A percentile compares a stretch with the other conserved stretches of the same genome.
Evolutionary conservation across 1,140 invertebrate species (phyloP).

Genomic region (Amyelois transitella): DNA sequence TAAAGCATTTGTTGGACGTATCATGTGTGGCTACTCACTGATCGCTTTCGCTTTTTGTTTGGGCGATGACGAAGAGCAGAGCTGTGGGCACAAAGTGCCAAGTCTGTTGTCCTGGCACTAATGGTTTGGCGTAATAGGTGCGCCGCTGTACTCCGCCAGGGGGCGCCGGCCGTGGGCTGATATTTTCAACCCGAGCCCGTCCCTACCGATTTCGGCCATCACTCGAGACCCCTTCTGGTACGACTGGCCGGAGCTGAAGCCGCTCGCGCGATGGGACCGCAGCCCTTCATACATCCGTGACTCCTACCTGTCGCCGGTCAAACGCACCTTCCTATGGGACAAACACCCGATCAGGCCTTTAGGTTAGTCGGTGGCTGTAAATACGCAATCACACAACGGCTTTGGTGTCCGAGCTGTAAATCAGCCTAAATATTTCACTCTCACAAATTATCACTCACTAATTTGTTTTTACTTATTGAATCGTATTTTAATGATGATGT

Average conservation of each 20-base stretch:
- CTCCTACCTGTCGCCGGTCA: conserved; percentile 90
- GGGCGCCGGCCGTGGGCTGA: conserved; percentile 82
- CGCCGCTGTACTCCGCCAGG: conserved; percentile 80
- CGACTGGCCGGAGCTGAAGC: conserved; percentile 85
- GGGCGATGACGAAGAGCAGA: conserved; percentile 49
- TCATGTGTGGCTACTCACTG: conserved; percentile 7
- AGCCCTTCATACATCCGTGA: conserved; percentile 87
- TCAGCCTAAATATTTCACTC: conserved; percentile 25
- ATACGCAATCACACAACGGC: conserved; percentile 36
- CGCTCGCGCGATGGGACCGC: conserved; percentile 78
- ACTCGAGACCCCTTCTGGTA: conserved; percentile 91
- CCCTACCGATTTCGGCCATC: conserved; percentile 84
- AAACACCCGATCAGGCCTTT: conserved; percentile 91
- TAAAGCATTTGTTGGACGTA: neutral
- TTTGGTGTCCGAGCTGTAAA: conserved; percentile 44
- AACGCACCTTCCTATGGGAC: conserved; percentile 91
- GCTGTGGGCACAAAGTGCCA: conserved; percentile 6
- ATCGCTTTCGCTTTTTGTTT: conserved; percentile 30
- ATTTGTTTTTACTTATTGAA: conserved; percentile 1
- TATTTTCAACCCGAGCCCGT: conserved; percentile 84
- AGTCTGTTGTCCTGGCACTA: conserved; percentile 50
- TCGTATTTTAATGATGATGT: conserved; percentile 34
- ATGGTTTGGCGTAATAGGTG: conserved; percentile 73
- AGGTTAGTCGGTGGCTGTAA: conserved; percentile 72
- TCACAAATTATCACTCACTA: conserved; percentile 6